These are phyloP conservation scores for Cuniculus paca DNA, from an alignment of 2,797 vertebrate genomes.

Conservation along the genomic window DNA sequence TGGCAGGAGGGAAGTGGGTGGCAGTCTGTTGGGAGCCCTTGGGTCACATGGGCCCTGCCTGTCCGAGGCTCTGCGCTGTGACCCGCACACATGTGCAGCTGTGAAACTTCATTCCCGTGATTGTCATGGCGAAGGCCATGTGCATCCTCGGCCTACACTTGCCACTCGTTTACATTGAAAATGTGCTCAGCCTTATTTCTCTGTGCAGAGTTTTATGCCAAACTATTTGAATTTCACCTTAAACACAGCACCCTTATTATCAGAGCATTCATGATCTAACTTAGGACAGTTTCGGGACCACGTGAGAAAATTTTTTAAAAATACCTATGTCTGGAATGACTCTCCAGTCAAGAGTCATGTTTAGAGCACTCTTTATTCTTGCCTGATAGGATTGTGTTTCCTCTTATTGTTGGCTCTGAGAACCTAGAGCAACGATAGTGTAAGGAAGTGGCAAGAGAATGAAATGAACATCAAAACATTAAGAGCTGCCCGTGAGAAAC, in stretches of 20 bases:
- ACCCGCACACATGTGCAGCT: background rate
- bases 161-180: background rate
- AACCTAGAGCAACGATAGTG: background rate
- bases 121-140: background rate
- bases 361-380: background rate
- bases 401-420: background rate
- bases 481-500: background rate
- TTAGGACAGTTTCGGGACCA: conserved; percentile 34
- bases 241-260: background rate
- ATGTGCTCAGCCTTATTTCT: background rate
- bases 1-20: background rate
- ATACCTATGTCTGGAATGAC: conserved; percentile 25
- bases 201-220: conserved; percentile 13
- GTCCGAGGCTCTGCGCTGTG: background rate
- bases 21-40: background rate
- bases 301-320: conserved; percentile 23
- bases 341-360: background rate
- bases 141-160: background rate
- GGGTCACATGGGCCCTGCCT: background rate
- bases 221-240: background rate
- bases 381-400: background rate
- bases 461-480: conserved; percentile 42
- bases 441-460: background rate
- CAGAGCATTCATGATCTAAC: background rate
- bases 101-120: background rate